Base-by-base conservation (phyloP, 2,113 vertebrate species). In the Chunga burmeisteri region DNA sequence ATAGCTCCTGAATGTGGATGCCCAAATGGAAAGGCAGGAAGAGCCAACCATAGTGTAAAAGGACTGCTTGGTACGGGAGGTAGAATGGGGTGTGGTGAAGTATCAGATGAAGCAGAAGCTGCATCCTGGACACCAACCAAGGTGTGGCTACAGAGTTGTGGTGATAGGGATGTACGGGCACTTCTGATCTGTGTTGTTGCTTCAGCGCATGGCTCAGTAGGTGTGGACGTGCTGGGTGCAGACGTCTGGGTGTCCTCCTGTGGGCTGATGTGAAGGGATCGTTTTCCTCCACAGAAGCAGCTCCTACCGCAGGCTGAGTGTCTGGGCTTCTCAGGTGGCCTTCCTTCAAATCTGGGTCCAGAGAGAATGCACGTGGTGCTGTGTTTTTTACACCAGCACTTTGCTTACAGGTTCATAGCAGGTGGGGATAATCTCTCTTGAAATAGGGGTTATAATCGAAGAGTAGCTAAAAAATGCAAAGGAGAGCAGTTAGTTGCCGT, bases 401-500 rank as follows among this genome's bases (percentile, higher is more conserved):
- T 58, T 71, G 66, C 44, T 96, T 94, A 53, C 72, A 84, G 26
- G 56, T 90, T 72, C 4, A 6, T 32, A 95, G 81, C 13, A 97
- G 47, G 6, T 97, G 86, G 42, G 81, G 82, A 30, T 50, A 77
- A 62, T 78, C 61, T 88, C 61, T 92, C 87, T 80, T 92, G 66
- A 97, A 97, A 80, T 20, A 92, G 6, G 59, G n/a, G 16, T 88
- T 49, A 34, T 46, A 80, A 62, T 73, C 94, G 75, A 95, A 94
- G 18, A 90, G 58, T 56, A 92, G 70, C n/a, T 90, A 78, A 59
- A 80, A 86, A 71, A 40, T 23, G 23, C 58, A 59, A 55, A 67
- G 18, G 9, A 75, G n/a, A 56, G 21, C 25, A 74, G 36, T 67
- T 81, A 79, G 32, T 89, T 86, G 46, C 19, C 36, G 47, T 16